A percentile compares a stretch with the other conserved stretches of the same genome.
Evolutionary conservation across 2,113 vertebrate species (phyloP).

Genomic region (Steatornis caripensis): DNA sequence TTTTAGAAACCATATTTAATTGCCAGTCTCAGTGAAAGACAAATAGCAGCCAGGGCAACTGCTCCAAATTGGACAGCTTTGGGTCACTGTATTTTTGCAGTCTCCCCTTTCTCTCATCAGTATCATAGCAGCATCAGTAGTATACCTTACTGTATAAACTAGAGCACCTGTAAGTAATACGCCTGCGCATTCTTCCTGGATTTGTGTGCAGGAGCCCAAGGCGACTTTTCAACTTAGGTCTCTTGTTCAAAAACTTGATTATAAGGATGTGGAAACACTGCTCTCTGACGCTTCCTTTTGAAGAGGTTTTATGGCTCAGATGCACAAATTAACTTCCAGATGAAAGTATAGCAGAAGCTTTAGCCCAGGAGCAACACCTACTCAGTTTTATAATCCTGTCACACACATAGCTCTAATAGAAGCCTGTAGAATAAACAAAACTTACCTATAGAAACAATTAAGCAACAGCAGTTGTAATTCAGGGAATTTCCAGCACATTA

Average conservation of each 20-base stretch:
- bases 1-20: not conserved
- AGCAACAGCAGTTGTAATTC: not conserved
- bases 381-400: not conserved
- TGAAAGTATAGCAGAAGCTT: conserved; percentile 7
- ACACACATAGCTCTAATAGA: not conserved
- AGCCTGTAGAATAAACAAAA: conserved; percentile 26
- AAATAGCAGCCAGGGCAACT: not conserved
- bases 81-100: not conserved
- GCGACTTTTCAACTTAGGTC: not conserved
- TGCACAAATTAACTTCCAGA: conserved; percentile 20
- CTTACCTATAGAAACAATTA: conserved; percentile 29
- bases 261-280: not conserved
- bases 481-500: conserved; percentile 23
- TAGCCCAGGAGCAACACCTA: conserved; percentile 37
- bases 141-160: not conserved
- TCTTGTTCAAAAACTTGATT: not conserved
- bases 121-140: not conserved
- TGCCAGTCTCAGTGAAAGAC: not conserved
- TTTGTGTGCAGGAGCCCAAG: not conserved
- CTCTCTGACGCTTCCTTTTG: not conserved
- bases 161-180: not conserved
- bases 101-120: not conserved
- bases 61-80: not conserved
- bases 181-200: not conserved
- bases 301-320: conserved; percentile 38